Conservation (phyloP, 2,113 vertebrate genomes). For the Dicentrarchus labrax region DNA sequence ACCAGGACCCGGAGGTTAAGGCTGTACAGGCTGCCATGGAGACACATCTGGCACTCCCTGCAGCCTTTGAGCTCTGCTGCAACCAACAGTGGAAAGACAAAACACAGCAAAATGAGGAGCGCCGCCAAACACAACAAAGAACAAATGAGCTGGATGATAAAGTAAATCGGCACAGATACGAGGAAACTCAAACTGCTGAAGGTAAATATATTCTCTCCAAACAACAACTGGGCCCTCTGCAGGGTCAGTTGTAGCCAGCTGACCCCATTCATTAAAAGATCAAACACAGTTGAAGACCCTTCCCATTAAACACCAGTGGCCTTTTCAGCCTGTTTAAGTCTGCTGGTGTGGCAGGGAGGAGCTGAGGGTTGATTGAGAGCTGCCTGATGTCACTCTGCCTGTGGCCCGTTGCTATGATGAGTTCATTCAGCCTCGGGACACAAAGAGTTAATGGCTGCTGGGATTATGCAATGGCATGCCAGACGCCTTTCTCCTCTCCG, state of each 20-base stretch:
- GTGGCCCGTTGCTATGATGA: constrained; percentile 74
- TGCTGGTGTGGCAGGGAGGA: constrained; percentile 39
- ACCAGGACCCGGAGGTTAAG: constrained; percentile 27
- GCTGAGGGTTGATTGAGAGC: constrained; percentile 52
- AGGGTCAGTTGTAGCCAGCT: constrained; percentile 46
- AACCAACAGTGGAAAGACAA: background rate
- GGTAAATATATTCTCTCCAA: constrained; percentile 25
- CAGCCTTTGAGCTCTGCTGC: constrained; percentile 28
- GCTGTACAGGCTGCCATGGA: constrained; percentile 39
- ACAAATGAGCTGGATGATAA: background rate
- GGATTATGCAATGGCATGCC: constrained; percentile 81
- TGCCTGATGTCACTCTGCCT: constrained; percentile 65
- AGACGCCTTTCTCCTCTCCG: constrained; percentile 69
- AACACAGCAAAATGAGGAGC: background rate
- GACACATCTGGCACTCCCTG: constrained; percentile 11
- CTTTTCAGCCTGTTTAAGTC: constrained; percentile 61
- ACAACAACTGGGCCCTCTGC: constrained; percentile 25
- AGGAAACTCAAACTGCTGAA: constrained; percentile 15
- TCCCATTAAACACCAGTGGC: constrained; percentile 52
- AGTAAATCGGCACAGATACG: constrained; percentile 11
- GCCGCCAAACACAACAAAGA: background rate
- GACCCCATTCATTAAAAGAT: constrained; percentile 61
- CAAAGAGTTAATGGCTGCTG: constrained; percentile 79
- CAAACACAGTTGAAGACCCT: constrained; percentile 50
- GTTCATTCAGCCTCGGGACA: constrained; percentile 75